A percentile compares a stretch with the other conserved stretches of the same genome.
These are phyloP conservation scores for Nephila pilipes DNA, from an alignment of 1,140 invertebrate genomes.

Conservation along the genomic window DNA sequence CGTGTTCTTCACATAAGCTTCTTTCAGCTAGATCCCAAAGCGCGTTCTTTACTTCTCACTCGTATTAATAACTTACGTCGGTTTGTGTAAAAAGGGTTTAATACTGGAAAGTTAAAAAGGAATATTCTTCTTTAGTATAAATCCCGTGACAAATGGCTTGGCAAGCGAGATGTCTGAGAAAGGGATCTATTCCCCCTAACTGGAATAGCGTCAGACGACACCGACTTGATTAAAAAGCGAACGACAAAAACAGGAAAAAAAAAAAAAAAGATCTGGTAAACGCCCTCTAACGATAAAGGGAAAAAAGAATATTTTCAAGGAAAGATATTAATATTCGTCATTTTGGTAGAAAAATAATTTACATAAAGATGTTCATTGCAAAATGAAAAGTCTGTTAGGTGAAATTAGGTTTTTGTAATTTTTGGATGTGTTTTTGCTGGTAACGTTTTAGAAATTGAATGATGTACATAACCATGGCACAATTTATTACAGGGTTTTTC, in stretches of 20 bases:
- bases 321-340: too few relatives aligned
- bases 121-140: background rate
- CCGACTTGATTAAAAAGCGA: background rate
- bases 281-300: too few relatives aligned
- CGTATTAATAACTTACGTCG: background rate
- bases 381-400: too few relatives aligned
- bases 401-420: too few relatives aligned
- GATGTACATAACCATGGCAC: too few relatives aligned
- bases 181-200: background rate
- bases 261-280: too few relatives aligned
- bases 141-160: slow-evolving; percentile 18
- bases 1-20: background rate
- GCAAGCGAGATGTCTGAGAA: background rate
- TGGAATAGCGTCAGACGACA: background rate
- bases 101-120: background rate
- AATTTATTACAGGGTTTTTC: too few relatives aligned
- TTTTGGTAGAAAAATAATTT: too few relatives aligned
- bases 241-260: background rate
- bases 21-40: background rate
- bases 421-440: too few relatives aligned
- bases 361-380: too few relatives aligned
- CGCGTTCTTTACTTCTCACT: background rate
- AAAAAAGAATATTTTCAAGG: too few relatives aligned
- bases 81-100: background rate
- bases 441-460: too few relatives aligned